Conservation (phyloP, 1,140 invertebrate genomes). For the Drosophila sturtevanti region DNA sequence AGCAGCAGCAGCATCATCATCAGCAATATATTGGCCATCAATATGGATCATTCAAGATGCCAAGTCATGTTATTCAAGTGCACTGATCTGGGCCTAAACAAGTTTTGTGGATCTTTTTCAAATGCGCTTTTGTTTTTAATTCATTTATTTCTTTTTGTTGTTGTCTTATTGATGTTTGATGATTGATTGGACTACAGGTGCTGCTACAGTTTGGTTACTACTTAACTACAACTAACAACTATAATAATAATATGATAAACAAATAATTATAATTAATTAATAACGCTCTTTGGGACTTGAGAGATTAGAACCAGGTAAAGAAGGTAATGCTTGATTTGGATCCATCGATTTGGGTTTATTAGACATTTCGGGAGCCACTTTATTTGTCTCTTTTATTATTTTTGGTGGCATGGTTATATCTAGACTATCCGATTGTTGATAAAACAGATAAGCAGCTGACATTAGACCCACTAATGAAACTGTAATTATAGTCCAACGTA, state of each 20-base stretch:
- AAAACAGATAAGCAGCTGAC: constrained; percentile 68
- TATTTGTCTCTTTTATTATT: constrained; percentile 63
- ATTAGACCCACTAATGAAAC: constrained; percentile 71
- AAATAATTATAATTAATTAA: constrained; percentile 33
- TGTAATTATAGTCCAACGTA: constrained; percentile 73
- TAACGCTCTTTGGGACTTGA: constrained; percentile 43
- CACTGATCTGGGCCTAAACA: constrained; percentile 14
- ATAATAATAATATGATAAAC: background rate
- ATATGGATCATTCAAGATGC: background rate
- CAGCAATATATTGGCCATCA: no score
- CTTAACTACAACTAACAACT: background rate
- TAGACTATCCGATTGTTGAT: constrained; percentile 70
- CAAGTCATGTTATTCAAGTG: background rate
- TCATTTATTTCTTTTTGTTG: constrained; percentile 48
- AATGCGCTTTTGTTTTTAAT: background rate
- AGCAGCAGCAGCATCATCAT: background rate
- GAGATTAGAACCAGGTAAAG: constrained; percentile 38
- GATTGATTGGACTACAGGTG: constrained; percentile 61
- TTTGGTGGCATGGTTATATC: constrained; percentile 74
- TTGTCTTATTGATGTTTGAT: constrained; percentile 15
- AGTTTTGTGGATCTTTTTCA: constrained; percentile 18
- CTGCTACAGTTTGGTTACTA: constrained; percentile 5
- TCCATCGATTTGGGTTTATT: background rate
- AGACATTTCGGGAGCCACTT: constrained; percentile 39
- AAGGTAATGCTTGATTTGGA: background rate